These are phyloP conservation scores for Sisyra terminalis DNA, from an alignment of 2,888 invertebrate genomes.

Conservation along the genomic window DNA sequence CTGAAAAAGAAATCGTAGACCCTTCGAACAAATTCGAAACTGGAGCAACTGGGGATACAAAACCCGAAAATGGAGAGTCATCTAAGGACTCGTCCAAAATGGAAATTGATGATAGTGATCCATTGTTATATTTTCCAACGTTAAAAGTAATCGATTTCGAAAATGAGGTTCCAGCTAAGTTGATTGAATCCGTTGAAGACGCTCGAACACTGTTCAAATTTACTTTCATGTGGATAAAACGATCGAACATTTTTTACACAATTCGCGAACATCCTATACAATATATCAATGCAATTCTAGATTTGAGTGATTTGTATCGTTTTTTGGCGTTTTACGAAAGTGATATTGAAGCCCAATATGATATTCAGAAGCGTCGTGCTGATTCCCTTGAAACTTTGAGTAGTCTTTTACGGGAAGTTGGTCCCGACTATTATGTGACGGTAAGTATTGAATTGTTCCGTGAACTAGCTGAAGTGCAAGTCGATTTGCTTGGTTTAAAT, in stretches of 20 bases:
- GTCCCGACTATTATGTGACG: constrained; percentile 34
- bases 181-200: constrained; percentile 27
- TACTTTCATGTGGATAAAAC: constrained; percentile 40
- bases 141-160: constrained; percentile 14
- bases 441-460: constrained; percentile 26
- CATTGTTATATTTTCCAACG: constrained; percentile 11
- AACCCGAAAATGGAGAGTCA: neutral
- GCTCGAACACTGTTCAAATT: constrained; percentile 36
- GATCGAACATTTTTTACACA: constrained; percentile 38
- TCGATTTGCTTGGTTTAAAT: constrained; percentile 44
- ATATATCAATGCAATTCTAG: constrained; percentile 39
- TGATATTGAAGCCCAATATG: constrained; percentile 41
- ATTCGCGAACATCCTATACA: constrained; percentile 39
- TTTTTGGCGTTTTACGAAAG: constrained; percentile 55
- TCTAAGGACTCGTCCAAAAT: neutral
- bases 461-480: constrained; percentile 42
- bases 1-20: constrained; percentile 5
- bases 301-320: constrained; percentile 46
- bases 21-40: constrained; percentile 4
- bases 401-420: constrained; percentile 34
- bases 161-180: constrained; percentile 12
- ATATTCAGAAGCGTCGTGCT: constrained; percentile 38
- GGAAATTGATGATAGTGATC: constrained; percentile 4
- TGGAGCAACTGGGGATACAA: neutral
- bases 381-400: constrained; percentile 40